Percentiles rank a stretch among this genome's conserved stretches.
Conservation (phyloP, 2,797 vertebrate genomes). For the Gobionotothen gibberifrons region DNA sequence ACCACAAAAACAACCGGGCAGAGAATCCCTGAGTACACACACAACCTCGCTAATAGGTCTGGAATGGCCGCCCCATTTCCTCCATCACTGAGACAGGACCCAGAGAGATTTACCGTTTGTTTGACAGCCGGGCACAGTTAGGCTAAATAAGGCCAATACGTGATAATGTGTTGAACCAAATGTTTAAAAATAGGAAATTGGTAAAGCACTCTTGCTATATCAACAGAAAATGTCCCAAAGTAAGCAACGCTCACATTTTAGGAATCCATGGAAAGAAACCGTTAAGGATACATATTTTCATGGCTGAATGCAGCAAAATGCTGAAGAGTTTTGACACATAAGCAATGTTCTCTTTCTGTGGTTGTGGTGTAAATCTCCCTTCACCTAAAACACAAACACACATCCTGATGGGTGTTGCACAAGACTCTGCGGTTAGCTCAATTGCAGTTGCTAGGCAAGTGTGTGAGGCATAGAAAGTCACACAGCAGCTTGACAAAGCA, state of each 20-base stretch:
- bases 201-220: neutral
- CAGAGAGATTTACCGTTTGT: constrained; percentile 52
- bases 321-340: neutral
- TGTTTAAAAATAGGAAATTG: constrained; percentile 42
- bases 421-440: constrained; percentile 35
- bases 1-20: constrained; percentile 73
- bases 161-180: constrained; percentile 18
- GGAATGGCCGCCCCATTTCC: constrained; percentile 65
- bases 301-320: neutral
- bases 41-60: constrained; percentile 69
- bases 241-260: neutral
- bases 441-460: constrained; percentile 18
- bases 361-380: constrained; percentile 3
- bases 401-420: constrained; percentile 19
- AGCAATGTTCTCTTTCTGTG: constrained; percentile 16
- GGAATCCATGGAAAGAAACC: constrained; percentile 11
- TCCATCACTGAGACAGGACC: constrained; percentile 49
- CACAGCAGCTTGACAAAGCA: neutral
- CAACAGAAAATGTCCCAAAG: neutral
- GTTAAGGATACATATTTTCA: neutral
- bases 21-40: constrained; percentile 73
- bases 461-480: constrained; percentile 6
- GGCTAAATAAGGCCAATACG: constrained; percentile 41
- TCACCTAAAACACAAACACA: constrained; percentile 8
- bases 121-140: constrained; percentile 44